These are phyloP conservation scores for Tenodera sinensis DNA, from an alignment of 2,888 invertebrate genomes.

Conservation along the genomic window DNA sequence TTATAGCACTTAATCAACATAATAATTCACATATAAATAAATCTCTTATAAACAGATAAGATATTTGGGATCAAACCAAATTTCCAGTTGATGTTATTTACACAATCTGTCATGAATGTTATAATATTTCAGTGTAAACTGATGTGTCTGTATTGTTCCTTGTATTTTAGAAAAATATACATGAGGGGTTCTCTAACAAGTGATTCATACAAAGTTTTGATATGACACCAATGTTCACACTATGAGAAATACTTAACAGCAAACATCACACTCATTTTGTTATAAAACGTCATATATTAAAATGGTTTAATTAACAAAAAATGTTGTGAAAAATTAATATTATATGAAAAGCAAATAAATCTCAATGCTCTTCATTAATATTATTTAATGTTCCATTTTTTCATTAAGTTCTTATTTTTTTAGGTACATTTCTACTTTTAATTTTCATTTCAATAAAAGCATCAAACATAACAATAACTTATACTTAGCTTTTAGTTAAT, in stretches of 20 bases:
- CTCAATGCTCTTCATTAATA: background rate
- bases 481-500: no score
- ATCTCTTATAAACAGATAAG: no score
- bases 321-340: background rate
- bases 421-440: background rate
- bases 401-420: background rate
- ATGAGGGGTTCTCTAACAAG: background rate
- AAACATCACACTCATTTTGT: no score
- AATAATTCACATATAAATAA: no score
- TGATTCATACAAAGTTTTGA: background rate
- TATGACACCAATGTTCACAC: background rate
- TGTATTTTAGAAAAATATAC: no score
- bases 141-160: no score
- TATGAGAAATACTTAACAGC: background rate
- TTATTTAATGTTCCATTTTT: background rate
- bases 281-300: background rate
- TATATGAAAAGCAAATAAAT: background rate
- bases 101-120: no score
- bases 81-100: no score
- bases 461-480: background rate
- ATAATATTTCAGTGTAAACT: no score
- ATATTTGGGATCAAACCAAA: no score
- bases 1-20: no score
- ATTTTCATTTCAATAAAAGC: background rate
- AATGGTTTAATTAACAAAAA: background rate